These are phyloP conservation scores for Sinopyrophorus schimmeli DNA, from an alignment of 2,888 invertebrate genomes.

Conservation along the genomic window DNA sequence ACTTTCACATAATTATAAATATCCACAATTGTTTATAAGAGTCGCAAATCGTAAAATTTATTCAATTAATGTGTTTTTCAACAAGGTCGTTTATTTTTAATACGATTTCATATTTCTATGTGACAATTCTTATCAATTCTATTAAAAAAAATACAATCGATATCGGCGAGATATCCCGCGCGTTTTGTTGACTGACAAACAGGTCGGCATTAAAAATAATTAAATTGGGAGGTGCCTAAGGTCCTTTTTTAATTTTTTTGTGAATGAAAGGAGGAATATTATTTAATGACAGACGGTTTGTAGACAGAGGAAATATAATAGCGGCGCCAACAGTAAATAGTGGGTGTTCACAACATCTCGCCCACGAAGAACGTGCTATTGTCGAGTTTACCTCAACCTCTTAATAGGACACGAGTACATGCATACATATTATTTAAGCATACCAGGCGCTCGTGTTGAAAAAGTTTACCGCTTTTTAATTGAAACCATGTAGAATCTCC, in stretches of 20 bases:
- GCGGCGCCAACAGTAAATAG: slow-evolving; percentile 38
- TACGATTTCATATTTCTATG: slow-evolving; percentile 13
- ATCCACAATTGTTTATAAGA: slow-evolving; percentile 16
- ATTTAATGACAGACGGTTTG: slow-evolving; percentile 37
- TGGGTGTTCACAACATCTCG: slow-evolving; percentile 38
- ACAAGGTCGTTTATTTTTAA: slow-evolving; percentile 26
- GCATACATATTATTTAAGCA: neutral
- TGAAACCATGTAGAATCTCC: too few relatives aligned
- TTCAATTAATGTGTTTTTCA: slow-evolving; percentile 11
- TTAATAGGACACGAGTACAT: slow-evolving; percentile 13
- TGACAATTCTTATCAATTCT: neutral
- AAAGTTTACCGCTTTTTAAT: too few relatives aligned
- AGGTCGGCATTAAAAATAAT: neutral
- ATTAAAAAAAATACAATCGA: neutral
- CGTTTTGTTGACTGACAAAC: neutral
- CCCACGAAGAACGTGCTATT: slow-evolving; percentile 34
- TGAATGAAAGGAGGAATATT: slow-evolving; percentile 30
- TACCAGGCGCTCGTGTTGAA: neutral
- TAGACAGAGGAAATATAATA: slow-evolving; percentile 39
- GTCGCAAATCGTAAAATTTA: slow-evolving; percentile 10
- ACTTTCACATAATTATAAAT: slow-evolving; percentile 15
- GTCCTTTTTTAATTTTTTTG: neutral
- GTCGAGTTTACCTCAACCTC: slow-evolving; percentile 20
- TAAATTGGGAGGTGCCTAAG: neutral
- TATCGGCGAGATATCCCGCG: neutral